A percentile compares a stretch with the other conserved stretches of the same genome.
phyloP scores from a whole-genome alignment of 2,888 invertebrate species.

The Diploptera punctata region DNA sequence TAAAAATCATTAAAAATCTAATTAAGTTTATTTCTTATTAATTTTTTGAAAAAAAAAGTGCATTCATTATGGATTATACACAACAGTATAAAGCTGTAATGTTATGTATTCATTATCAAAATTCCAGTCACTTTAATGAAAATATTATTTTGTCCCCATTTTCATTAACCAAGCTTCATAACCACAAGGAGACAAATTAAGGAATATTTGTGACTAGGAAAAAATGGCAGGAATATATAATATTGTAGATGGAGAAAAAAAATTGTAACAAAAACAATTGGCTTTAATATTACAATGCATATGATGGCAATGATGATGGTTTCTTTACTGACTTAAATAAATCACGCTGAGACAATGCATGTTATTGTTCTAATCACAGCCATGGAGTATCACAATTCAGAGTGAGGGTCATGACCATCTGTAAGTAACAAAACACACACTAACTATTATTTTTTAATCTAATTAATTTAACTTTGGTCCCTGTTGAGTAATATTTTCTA shows the following conservation, averaged over 20 bases:
- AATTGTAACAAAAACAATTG: conserved; percentile 1
- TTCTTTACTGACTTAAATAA: conserved; percentile 8
- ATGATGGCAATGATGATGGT: conserved; percentile 16
- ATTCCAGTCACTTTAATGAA: too few species aligned
- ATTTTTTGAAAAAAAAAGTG: too few species aligned
- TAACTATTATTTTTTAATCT: background rate
- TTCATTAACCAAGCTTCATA: too few species aligned
- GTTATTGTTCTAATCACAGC: conserved; percentile 23
- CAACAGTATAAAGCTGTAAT: too few species aligned
- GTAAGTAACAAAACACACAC: conserved; percentile 12
- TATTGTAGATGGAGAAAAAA: background rate
- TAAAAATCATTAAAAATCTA: too few species aligned
- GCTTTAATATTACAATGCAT: background rate
- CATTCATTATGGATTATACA: too few species aligned
- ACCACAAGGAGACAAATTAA: too few species aligned
- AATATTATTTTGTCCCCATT: too few species aligned
- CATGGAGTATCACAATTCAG: conserved; percentile 36
- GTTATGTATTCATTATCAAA: too few species aligned
- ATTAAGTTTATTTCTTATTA: too few species aligned
- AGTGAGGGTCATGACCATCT: conserved; percentile 30
- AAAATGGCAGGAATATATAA: background rate
- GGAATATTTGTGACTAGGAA: background rate
- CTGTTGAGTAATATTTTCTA: too few species aligned
- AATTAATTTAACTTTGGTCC: too few species aligned
- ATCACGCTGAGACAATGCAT: background rate